phyloP scores from a whole-genome alignment of 2,113 vertebrate genomes.

The Dipodomys spectabilis region DNA sequence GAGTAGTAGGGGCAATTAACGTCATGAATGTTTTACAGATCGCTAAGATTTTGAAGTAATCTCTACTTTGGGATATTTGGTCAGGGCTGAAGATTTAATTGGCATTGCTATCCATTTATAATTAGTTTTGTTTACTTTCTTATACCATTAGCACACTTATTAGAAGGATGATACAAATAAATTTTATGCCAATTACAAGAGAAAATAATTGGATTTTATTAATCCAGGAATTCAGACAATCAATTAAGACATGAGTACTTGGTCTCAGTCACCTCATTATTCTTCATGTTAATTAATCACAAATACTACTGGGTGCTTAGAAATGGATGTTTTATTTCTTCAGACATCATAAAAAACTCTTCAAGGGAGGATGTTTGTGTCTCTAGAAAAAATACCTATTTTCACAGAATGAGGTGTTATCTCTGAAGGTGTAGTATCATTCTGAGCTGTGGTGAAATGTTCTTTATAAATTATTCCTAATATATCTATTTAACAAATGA shows the following conservation, averaged over 20 bases:
- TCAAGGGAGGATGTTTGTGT: slow-evolving; percentile 31
- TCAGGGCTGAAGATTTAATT: slow-evolving; percentile 77
- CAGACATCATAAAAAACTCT: slow-evolving; percentile 8
- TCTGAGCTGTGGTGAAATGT: not conserved
- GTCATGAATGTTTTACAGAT: not conserved
- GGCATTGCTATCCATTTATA: slow-evolving; percentile 80
- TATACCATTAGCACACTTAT: slow-evolving; percentile 82
- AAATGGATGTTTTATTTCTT: slow-evolving; percentile 70
- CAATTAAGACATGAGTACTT: slow-evolving; percentile 81
- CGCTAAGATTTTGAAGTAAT: slow-evolving; percentile 77
- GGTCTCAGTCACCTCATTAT: slow-evolving; percentile 82
- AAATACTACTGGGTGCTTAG: slow-evolving; percentile 74
- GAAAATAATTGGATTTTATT: slow-evolving; percentile 87
- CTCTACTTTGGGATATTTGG: slow-evolving; percentile 69
- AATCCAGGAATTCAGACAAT: slow-evolving; percentile 82
- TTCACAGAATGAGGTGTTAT: not conserved
- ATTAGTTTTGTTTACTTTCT: slow-evolving; percentile 83
- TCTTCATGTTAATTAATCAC: slow-evolving; percentile 82
- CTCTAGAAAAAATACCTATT: not conserved
- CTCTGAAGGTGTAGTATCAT: not conserved
- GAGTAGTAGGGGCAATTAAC: slow-evolving; percentile 34
- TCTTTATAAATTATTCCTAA: slow-evolving; percentile 18
- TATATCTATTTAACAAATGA: not conserved
- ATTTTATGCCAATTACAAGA: slow-evolving; percentile 81
- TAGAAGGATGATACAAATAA: slow-evolving; percentile 84